These are phyloP conservation scores for Ophthalmolycus amberensis DNA, from an alignment of 2,113 vertebrate species.

Conservation along the genomic window DNA sequence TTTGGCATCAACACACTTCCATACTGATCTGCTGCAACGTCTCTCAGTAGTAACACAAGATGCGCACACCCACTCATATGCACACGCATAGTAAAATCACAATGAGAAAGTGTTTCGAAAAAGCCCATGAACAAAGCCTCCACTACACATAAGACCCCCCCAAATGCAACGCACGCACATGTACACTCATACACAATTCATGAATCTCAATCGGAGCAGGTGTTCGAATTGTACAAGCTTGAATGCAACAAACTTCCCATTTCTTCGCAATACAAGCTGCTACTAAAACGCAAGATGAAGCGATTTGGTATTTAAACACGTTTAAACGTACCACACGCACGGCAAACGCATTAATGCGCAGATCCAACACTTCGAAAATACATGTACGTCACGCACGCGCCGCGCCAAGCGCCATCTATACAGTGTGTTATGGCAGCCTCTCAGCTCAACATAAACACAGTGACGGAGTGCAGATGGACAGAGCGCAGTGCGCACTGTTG, in stretches of 20 bases:
- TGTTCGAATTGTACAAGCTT: background rate
- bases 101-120: conserved; percentile 2
- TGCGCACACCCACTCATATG: background rate
- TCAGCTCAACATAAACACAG: conserved; percentile 40
- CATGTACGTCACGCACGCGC: conserved; percentile 14
- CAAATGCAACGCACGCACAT: background rate
- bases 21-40: background rate
- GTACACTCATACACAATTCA: background rate
- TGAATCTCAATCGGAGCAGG: background rate
- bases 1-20: background rate
- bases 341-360: background rate
- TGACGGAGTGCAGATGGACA: conserved; percentile 10
- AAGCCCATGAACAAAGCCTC: background rate
- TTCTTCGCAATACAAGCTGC: background rate
- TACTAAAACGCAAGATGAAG: conserved; percentile 15
- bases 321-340: background rate
- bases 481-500: background rate
- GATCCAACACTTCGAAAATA: background rate
- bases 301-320: background rate
- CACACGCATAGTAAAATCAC: background rate
- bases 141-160: background rate
- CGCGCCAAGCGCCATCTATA: conserved; percentile 4
- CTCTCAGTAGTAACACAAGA: background rate
- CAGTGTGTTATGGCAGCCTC: conserved; percentile 17
- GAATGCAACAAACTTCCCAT: conserved; percentile 1